Conservation (phyloP, 2,113 vertebrate genomes). For the Aix galericulata region DNA sequence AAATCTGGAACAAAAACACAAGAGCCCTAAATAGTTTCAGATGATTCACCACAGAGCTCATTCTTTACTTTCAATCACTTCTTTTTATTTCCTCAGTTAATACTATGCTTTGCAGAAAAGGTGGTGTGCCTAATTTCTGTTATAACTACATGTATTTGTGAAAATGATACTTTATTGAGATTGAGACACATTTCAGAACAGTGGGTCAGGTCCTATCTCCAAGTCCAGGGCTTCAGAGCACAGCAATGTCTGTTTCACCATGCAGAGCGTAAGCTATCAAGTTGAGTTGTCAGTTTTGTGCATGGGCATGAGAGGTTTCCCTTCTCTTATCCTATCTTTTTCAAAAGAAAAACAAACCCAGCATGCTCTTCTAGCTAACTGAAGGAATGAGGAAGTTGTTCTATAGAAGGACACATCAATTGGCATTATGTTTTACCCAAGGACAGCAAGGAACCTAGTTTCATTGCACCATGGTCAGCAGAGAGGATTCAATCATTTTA, state of each 20-base stretch:
- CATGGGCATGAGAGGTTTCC: background rate
- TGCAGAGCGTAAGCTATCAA: background rate
- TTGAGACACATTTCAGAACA: conserved; percentile 3
- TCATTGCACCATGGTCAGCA: background rate
- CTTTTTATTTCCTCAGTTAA: background rate
- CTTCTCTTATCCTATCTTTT: conserved; percentile 34
- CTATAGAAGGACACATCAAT: background rate
- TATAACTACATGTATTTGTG: conserved; percentile 49
- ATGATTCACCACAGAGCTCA: background rate
- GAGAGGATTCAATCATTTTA: background rate
- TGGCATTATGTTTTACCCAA: background rate
- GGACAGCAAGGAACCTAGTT: background rate
- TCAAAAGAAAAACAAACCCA: conserved; percentile 38
- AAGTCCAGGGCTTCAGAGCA: background rate
- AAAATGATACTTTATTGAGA: conserved; percentile 16
- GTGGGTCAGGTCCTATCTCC: background rate
- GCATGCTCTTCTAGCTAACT: background rate
- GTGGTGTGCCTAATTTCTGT: background rate
- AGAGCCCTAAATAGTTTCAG: background rate
- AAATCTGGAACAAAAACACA: background rate
- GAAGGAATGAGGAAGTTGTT: background rate
- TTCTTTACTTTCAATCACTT: background rate
- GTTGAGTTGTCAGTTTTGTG: background rate
- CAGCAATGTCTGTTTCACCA: conserved; percentile 10
- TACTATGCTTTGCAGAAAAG: conserved; percentile 17